Conservation (phyloP, 2,888 invertebrate species). For the Pilophorus perplexus region DNA sequence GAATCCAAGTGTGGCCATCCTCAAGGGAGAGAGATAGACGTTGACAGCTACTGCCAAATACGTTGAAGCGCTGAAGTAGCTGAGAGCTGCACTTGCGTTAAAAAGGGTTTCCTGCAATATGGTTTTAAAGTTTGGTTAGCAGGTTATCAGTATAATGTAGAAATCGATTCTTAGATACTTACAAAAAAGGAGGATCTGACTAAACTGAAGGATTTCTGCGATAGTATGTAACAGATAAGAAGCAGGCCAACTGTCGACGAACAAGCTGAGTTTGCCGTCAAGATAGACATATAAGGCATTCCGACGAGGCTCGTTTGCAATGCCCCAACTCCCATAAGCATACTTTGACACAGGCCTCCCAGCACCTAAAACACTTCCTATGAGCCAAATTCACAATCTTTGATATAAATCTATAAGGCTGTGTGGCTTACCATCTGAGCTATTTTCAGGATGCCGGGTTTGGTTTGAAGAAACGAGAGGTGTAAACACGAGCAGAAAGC, state of each 20-base stretch:
- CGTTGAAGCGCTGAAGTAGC: conserved; percentile 75
- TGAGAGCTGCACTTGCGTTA: conserved; percentile 71
- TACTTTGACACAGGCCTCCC: conserved; percentile 77
- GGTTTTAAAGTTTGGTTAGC: not conserved
- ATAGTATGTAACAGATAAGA: conserved; percentile 73
- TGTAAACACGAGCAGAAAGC: conserved; percentile 72
- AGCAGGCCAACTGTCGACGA: conserved; percentile 73
- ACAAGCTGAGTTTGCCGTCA: conserved; percentile 77
- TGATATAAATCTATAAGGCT: not conserved
- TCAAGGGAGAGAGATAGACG: conserved; percentile 71
- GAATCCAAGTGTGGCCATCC: conserved; percentile 69
- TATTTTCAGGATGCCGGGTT: conserved; percentile 71
- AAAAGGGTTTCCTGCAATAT: conserved; percentile 72
- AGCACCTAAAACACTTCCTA: conserved; percentile 59
- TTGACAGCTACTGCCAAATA: conserved; percentile 78
- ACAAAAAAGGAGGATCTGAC: conserved; percentile 81
- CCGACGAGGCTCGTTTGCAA: conserved; percentile 71
- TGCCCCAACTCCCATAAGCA: conserved; percentile 75
- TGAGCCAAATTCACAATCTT: not conserved
- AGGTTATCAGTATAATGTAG: too few relatives aligned
- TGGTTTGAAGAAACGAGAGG: conserved; percentile 69
- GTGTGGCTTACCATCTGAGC: conserved; percentile 64
- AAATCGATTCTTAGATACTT: too few relatives aligned
- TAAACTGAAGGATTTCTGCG: conserved; percentile 70
- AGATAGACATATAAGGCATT: conserved; percentile 73